Evolutionary conservation across 2,797 vertebrate genomes (phyloP).

Genomic region (Alfaro cultratus): DNA sequence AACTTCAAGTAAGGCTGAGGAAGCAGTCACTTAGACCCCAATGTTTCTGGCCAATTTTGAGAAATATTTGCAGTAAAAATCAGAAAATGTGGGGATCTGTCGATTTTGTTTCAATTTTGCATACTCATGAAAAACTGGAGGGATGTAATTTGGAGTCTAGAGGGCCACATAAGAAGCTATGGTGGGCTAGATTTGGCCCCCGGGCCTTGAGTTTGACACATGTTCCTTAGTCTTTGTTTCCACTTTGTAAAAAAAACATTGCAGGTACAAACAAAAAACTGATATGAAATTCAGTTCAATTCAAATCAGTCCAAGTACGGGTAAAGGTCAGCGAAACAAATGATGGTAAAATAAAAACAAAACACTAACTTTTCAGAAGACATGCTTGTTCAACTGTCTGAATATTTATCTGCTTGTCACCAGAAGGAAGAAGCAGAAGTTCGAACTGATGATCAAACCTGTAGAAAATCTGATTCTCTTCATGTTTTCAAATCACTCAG

Average conservation of each 20-base stretch:
- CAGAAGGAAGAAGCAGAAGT: neutral
- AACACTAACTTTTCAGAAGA: neutral
- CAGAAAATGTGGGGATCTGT: too few relatives aligned
- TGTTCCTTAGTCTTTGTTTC: neutral
- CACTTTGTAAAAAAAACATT: neutral
- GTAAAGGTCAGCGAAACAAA: neutral
- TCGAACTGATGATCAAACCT: constrained; percentile 8
- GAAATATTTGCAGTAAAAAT: too few relatives aligned
- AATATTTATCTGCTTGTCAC: neutral
- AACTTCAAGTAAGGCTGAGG: too few relatives aligned
- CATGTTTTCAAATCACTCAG: constrained; percentile 19
- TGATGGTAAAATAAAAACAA: neutral
- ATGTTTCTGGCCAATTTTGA: too few relatives aligned
- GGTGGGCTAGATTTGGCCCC: too few relatives aligned
- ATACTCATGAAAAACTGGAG: too few relatives aligned
- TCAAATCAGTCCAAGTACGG: neutral
- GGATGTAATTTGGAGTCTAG: too few relatives aligned
- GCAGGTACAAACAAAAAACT: neutral
- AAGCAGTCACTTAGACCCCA: too few relatives aligned
- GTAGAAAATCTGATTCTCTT: neutral
- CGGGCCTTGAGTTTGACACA: too few relatives aligned
- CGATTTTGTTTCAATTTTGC: too few relatives aligned
- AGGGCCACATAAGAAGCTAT: too few relatives aligned
- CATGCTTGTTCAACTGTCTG: neutral
- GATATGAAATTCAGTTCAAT: neutral